Evolutionary conservation across 1,140 invertebrate species (phyloP).

Genomic region (Cydia splendana): DNA sequence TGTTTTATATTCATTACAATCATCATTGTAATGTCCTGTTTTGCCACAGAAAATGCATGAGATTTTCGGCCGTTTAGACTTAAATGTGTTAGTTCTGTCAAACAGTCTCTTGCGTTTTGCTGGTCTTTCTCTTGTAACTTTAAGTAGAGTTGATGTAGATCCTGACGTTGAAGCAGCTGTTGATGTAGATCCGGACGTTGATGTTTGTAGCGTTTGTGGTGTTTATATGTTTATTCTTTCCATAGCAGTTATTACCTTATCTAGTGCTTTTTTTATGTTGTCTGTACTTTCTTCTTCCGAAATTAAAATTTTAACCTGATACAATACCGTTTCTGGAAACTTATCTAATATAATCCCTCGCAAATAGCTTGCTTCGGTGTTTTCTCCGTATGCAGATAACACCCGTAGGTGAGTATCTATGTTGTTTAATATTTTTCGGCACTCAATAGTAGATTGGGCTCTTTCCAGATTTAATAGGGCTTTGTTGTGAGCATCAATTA

Average conservation of each 20-base stretch:
- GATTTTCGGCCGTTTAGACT: not conserved
- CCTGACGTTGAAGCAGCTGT: not conserved
- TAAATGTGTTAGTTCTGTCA: not conserved
- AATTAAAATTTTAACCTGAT: not conserved
- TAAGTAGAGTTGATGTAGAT: not conserved
- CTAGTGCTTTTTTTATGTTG: not conserved
- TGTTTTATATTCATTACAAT: not conserved
- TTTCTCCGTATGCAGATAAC: not conserved
- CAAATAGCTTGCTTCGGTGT: not conserved
- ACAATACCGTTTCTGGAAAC: conserved; percentile 18
- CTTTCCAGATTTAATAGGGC: too few relatives aligned
- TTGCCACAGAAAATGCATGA: conserved; percentile 26
- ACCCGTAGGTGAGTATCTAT: conserved; percentile 12
- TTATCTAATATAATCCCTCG: not conserved
- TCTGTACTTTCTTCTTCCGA: not conserved
- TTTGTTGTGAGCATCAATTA: too few relatives aligned
- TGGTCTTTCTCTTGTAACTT: not conserved
- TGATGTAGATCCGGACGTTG: not conserved
- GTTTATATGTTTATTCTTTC: not conserved
- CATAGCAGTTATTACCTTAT: not conserved
- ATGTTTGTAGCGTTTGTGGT: not conserved
- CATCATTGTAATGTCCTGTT: conserved; percentile 23
- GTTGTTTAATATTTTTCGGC: not conserved
- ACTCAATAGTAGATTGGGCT: not conserved
- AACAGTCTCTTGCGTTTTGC: not conserved